phyloP scores from a whole-genome alignment of 2,113 vertebrate species.

The Callipepla californica region DNA sequence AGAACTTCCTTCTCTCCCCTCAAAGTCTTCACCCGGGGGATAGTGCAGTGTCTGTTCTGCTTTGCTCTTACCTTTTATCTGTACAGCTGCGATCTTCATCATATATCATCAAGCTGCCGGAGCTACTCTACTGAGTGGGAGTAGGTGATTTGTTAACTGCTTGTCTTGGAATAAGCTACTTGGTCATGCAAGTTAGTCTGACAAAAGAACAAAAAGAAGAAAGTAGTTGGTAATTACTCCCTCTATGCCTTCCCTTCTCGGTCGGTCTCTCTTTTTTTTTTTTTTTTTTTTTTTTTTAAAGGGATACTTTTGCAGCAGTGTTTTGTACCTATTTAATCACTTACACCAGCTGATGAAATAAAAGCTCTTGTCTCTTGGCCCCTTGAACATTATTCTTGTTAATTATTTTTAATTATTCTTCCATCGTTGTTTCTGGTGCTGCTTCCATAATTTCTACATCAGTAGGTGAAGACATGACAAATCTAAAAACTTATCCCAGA shows the following conservation, averaged over 20 bases:
- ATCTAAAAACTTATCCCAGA: neutral
- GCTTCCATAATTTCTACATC: constrained; percentile 67
- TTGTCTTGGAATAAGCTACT: constrained; percentile 49
- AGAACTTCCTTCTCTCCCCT: neutral
- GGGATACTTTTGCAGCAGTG: neutral
- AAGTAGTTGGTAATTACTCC: constrained; percentile 53
- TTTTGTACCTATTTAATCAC: constrained; percentile 62
- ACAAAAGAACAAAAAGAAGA: constrained; percentile 46
- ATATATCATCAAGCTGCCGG: neutral
- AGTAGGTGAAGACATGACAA: constrained; percentile 44
- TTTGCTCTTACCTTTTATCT: constrained; percentile 36
- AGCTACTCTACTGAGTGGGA: neutral
- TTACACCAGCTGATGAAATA: constrained; percentile 67
- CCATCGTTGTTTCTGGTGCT: constrained; percentile 61
- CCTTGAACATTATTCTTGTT: constrained; percentile 78
- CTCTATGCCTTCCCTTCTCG: neutral
- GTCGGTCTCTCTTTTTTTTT: neutral
- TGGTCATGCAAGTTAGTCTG: constrained; percentile 12
- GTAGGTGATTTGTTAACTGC: constrained; percentile 31
- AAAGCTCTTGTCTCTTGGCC: constrained; percentile 69
- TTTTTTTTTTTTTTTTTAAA: neutral
- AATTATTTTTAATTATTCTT: constrained; percentile 81
- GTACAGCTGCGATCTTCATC: constrained; percentile 31
- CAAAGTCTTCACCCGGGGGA: neutral
- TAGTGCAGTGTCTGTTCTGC: neutral